phyloP scores from a whole-genome alignment of 2,888 invertebrate genomes.

The Toxonevra muliebris region DNA sequence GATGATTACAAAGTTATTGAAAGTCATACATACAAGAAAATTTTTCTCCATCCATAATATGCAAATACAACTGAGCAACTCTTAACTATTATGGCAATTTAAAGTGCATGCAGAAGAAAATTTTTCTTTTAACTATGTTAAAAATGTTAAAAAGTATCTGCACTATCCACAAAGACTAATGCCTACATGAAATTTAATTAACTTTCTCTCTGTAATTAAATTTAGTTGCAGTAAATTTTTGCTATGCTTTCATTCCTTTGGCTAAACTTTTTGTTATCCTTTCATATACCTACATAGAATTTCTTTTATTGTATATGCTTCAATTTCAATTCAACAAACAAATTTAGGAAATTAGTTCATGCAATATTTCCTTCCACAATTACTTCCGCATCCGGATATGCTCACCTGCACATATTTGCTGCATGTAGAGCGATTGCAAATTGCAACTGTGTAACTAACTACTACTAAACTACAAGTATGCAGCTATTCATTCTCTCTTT shows the following conservation, averaged over 20 bases:
- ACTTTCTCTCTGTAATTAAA: constrained; percentile 13
- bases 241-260: neutral
- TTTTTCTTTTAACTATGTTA: constrained; percentile 33
- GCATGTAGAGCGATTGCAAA: neutral
- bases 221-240: neutral
- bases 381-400: neutral
- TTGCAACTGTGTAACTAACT: neutral
- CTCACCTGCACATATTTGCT: too few species aligned
- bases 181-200: constrained; percentile 23
- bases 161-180: constrained; percentile 12
- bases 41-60: neutral
- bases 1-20: neutral
- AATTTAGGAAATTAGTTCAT: constrained; percentile 46
- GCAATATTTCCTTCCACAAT: constrained; percentile 21
- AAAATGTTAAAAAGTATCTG: constrained; percentile 23
- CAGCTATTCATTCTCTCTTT: neutral
- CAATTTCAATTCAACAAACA: constrained; percentile 38
- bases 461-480: neutral
- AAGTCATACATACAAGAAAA: constrained; percentile 13
- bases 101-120: constrained; percentile 19
- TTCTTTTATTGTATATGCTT: constrained; percentile 7
- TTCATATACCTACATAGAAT: constrained; percentile 1
- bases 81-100: constrained; percentile 13
- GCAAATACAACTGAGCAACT: too few species aligned
- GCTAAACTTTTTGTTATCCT: constrained; percentile 16